Conservation (phyloP, 2,113 vertebrate genomes). For the Ctenomys sociabilis region DNA sequence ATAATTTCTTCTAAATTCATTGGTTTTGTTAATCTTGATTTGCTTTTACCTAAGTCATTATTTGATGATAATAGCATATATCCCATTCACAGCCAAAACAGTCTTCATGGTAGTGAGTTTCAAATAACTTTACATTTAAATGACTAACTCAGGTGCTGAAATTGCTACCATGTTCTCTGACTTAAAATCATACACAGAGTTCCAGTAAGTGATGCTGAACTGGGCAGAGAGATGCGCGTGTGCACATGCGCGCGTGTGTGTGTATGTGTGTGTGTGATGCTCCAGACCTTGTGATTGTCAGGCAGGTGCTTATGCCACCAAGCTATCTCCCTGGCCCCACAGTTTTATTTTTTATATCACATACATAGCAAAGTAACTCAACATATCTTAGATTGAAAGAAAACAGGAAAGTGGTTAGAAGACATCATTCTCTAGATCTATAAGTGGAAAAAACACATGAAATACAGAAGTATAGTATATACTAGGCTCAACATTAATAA, state of each 20-base stretch:
- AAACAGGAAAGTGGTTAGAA: not conserved
- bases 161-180: not conserved
- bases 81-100: not conserved
- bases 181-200: not conserved
- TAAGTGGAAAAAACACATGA: not conserved
- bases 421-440: not conserved
- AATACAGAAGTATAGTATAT: not conserved
- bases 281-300: too few species aligned
- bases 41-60: not conserved
- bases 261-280: too few species aligned
- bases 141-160: not conserved
- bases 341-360: constrained; percentile 35
- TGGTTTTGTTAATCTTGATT: constrained; percentile 18
- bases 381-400: not conserved
- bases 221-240: not conserved
- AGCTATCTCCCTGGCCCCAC: too few species aligned
- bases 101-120: not conserved
- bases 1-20: not conserved
- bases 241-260: too few species aligned
- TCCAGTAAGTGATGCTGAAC: not conserved
- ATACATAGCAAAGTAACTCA: not conserved
- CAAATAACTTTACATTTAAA: constrained; percentile 34
- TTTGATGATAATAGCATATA: not conserved
- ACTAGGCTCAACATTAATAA: not conserved
- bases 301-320: too few species aligned